These are phyloP conservation scores for Zelostemma sp. DNA, from an alignment of 1,140 invertebrate species.

Conservation along the genomic window DNA sequence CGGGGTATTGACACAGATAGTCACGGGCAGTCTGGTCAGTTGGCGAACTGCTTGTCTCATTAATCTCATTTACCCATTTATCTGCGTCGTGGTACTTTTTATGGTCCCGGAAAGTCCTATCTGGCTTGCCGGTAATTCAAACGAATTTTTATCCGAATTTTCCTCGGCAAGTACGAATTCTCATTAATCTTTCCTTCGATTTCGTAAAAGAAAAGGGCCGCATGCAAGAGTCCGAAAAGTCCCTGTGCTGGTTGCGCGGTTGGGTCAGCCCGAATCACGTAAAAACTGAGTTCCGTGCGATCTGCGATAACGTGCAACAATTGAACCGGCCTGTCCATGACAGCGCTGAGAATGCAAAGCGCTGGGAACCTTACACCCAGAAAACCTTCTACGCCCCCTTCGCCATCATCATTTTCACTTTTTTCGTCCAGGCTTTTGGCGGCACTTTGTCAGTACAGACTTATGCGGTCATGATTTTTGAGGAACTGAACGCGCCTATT, in stretches of 20 bases:
- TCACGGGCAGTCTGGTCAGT: slow-evolving; percentile 76
- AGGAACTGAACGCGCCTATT: slow-evolving; percentile 77
- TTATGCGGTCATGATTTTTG: slow-evolving; percentile 80
- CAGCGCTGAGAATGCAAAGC: slow-evolving; percentile 44
- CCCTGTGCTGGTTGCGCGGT: no score
- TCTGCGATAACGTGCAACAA: slow-evolving; percentile 66
- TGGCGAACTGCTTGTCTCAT: no score
- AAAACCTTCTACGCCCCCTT: slow-evolving; percentile 76
- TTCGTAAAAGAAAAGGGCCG: no score
- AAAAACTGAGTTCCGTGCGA: no score
- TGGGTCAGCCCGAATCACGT: no score
- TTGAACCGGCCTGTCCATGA: slow-evolving; percentile 5
- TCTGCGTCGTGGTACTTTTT: no score
- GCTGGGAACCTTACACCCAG: slow-evolving; percentile 73
- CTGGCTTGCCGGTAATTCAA: no score
- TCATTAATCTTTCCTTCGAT: slow-evolving; percentile 53
- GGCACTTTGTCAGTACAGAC: slow-evolving; percentile 80
- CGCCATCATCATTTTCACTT: slow-evolving; percentile 75
- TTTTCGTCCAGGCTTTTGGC: no score
- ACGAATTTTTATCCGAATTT: no score
- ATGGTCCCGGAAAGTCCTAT: no score
- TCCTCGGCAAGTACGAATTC: slow-evolving; percentile 67
- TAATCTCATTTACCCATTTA: no score
- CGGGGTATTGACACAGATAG: slow-evolving; percentile 79
- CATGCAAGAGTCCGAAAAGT: no score